Conservation (phyloP, 2,113 vertebrate genomes). For the Pandion haliaetus region DNA sequence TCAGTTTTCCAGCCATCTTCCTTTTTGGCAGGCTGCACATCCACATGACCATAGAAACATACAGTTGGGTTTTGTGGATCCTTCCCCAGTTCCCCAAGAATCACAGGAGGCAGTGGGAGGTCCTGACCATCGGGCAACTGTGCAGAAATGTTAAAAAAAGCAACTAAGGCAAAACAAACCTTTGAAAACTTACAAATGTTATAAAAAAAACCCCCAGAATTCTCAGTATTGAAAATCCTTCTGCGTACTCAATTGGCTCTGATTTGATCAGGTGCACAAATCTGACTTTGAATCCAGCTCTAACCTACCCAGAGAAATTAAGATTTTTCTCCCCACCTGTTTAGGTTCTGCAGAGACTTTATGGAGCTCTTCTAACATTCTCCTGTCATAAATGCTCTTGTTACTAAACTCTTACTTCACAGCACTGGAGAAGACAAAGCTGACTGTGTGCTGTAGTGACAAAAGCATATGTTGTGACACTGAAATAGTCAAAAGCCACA, state of each 20-base stretch:
- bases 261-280: background rate
- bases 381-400: background rate
- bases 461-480: background rate
- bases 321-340: background rate
- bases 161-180: background rate
- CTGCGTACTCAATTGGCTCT: background rate
- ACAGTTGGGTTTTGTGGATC: conserved; percentile 80
- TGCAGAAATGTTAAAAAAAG: background rate
- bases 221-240: background rate
- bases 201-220: background rate
- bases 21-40: conserved; percentile 87
- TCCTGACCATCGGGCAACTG: conserved; percentile 78
- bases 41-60: conserved; percentile 90
- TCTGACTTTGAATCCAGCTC: background rate
- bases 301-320: background rate
- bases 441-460: background rate
- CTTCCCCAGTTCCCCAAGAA: conserved; percentile 82
- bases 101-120: conserved; percentile 80
- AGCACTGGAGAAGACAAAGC: background rate
- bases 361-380: background rate
- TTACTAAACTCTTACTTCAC: background rate
- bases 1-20: conserved; percentile 87
- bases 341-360: background rate
- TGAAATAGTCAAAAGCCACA: background rate
- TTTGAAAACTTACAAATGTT: background rate